Percentiles rank a stretch among this genome's conserved stretches.
These are phyloP conservation scores for Sebastiscus albofasciatus DNA, from an alignment of 2,797 vertebrate genomes.

Conservation along the genomic window DNA sequence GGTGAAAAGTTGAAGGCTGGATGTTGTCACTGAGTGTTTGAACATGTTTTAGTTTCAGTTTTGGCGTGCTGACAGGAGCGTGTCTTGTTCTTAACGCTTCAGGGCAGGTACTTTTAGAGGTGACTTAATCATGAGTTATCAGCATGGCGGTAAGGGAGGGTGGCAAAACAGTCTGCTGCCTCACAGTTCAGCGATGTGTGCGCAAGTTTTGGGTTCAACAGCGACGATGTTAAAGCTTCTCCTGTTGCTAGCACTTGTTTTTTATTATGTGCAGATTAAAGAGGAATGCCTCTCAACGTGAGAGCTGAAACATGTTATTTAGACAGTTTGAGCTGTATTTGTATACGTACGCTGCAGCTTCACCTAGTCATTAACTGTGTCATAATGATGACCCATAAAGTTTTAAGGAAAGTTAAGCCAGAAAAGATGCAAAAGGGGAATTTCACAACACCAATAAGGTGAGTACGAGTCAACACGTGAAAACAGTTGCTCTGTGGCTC, in stretches of 20 bases:
- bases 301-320: conserved; percentile 53
- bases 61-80: conserved; percentile 40
- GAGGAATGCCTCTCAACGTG: conserved; percentile 53
- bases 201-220: neutral
- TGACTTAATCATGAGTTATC: conserved; percentile 62
- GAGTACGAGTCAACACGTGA: neutral
- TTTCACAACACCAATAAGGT: neutral
- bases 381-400: neutral
- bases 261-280: conserved; percentile 38
- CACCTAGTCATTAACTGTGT: conserved; percentile 23
- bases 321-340: conserved; percentile 40
- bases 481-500: neutral
- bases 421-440: neutral
- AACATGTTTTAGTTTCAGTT: conserved; percentile 38
- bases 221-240: conserved; percentile 12
- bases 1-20: conserved; percentile 14
- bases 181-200: conserved; percentile 24
- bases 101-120: conserved; percentile 53
- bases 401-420: neutral
- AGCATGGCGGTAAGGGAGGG: conserved; percentile 23
- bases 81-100: conserved; percentile 25
- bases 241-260: conserved; percentile 15
- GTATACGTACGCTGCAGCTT: neutral
- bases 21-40: conserved; percentile 23
- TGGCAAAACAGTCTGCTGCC: conserved; percentile 11